Evolutionary conservation across 1,140 invertebrate species (phyloP), one percentile per base, ranked within the genome.

Genomic region (Drosophila sp.): DNA sequence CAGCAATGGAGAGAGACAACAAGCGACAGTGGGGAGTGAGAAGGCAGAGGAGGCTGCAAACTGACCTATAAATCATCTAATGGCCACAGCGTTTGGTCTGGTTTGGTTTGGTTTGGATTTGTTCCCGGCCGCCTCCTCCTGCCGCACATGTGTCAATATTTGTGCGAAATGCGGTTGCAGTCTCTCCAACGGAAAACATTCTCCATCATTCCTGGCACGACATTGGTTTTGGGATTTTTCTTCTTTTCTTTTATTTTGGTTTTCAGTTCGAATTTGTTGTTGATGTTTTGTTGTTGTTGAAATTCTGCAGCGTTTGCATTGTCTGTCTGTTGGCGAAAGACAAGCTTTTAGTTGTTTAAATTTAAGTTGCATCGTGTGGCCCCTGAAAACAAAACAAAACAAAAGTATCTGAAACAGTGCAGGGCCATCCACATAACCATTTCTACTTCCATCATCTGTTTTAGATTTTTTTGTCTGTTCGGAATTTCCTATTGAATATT

Each of bases 1-100:
- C 32, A 13, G 46, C 29, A 27, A 32, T 18, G 8, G 25, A 38
- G 16, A 2, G 51, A 16, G 34, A 9, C 5, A 13, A 3, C 1
- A 8, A n/a, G 41, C 6, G 7, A n/a, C 13, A 6, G 25, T 34
- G 8, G 8, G 41, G n/a, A 4, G 9, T n/a, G 8, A 4, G 41
- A 7, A 4, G 9, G 7, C 9, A 16, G 14, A 34, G 40, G 43
- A 25, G 13, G 14, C 54, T 48, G 56, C 56, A 41, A 56, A 71
- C 78, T 86, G 82, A 86, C 82, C 82, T 86, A 86, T 86, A 86
- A 86, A 86, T 86, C 82, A 86, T 86, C 82, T 86, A 86, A 86
- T 86, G 82, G 83, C 64, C 78, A 70, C 80, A 83, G 72, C 62
- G 65, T 83, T 82, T 53, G 71, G 64, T 74, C 70, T 53, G 11